Base-by-base conservation (phyloP, 2,113 vertebrate species). In the Forbesichthys agassizii region DNA sequence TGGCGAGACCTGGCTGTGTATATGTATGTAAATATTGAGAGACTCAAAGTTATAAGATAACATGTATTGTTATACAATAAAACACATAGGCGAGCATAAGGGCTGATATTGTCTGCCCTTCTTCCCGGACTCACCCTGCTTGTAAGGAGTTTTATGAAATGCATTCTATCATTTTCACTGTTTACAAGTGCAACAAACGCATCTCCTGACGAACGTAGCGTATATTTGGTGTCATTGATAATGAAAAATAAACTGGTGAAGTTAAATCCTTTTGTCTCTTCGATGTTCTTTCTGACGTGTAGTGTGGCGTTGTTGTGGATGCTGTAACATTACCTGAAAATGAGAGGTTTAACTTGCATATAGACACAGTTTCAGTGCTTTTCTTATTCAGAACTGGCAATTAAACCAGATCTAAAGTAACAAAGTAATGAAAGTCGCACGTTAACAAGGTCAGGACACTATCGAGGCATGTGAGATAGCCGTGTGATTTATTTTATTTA, bases 241-340 rank as follows among this genome's bases (percentile, higher is more conserved):
- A 94, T 92, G 91, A 89, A 91, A 93, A 98, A 98, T 96, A 96
- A 90, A 92, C 88, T 88, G 88, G 87, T 84, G 81, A 90, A 82
- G 71, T 73, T 42, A 84, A 1, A 52, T 11, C 27, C 48, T 64
- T 53, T 69, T 57, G 79, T 83, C 61, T 84, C 27, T 46, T 58
- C 62, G 71, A 72, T 61, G 76, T 7, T 68, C 33, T 51, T 64
- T 69, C 36, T 60, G 11, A 8, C 18, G 13, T 12, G 9, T 52
- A 49, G 7, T 48, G 27, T 11, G 55, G 9, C n/a, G 6, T 8
- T 42, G 36, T 42, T 42, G 27, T 42, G 36, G 36, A 6, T 42
- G 5, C 4, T 42, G 36, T 8, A 42, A 42, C 4, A 8, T 42
- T 42, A 27, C 27, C 27, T 2, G 27, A 27, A 27, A 27, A 27